phyloP scores from a whole-genome alignment of 2,888 invertebrate genomes.

The Altica lythri region DNA sequence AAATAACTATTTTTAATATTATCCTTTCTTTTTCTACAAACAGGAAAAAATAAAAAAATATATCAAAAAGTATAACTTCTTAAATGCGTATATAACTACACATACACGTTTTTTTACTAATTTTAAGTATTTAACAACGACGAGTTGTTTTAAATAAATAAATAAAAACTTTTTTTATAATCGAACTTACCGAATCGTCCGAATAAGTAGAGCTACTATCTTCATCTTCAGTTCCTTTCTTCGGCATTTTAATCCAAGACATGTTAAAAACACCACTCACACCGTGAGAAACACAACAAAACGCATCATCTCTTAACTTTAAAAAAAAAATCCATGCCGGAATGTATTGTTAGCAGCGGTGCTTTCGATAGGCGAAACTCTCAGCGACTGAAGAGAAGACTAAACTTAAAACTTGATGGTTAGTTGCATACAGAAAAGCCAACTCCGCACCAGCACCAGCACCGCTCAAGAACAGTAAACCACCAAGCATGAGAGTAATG shows the following conservation, averaged over 20 bases:
- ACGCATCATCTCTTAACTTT: conserved; percentile 15
- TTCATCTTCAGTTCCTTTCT: conserved; percentile 41
- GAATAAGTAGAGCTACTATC: conserved; percentile 48
- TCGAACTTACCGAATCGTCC: conserved; percentile 52
- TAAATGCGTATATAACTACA: too few relatives aligned
- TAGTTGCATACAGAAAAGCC: conserved; percentile 31
- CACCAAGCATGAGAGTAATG: conserved; percentile 36
- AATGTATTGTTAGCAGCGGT: conserved; percentile 8
- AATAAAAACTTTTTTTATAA: too few relatives aligned
- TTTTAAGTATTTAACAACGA: too few relatives aligned
- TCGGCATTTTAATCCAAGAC: conserved; percentile 48
- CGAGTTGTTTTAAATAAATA: too few relatives aligned
- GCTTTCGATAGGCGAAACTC: conserved; percentile 35
- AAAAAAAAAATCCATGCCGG: neutral
- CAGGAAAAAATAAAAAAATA: too few relatives aligned
- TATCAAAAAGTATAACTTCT: too few relatives aligned
- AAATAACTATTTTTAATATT: too few relatives aligned
- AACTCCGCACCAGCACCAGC: conserved; percentile 30
- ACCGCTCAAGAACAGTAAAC: conserved; percentile 40
- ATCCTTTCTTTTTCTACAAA: too few relatives aligned
- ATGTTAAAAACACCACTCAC: conserved; percentile 39
- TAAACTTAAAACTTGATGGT: too few relatives aligned
- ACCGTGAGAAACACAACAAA: conserved; percentile 21
- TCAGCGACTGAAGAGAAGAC: conserved; percentile 40
- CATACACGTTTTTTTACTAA: too few relatives aligned